Conservation (phyloP, 2,113 vertebrate species). For the Balaeniceps rex region DNA sequence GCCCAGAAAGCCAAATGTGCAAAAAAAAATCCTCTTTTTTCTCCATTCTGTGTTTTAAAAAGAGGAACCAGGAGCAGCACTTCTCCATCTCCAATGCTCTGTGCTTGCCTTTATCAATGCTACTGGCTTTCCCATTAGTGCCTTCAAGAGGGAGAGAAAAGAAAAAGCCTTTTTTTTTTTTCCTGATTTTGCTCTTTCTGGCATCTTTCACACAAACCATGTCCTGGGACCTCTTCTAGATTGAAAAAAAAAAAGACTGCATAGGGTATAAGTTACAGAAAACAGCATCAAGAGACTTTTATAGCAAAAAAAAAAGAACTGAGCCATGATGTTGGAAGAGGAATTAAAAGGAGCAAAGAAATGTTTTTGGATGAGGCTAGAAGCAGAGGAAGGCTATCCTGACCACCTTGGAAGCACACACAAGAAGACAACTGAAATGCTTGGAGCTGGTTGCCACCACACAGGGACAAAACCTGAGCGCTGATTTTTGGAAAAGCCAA, state of each 20-base stretch:
- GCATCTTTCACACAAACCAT: background rate
- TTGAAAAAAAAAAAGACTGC: too few species aligned
- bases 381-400: background rate
- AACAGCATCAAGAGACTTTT: background rate
- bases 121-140: background rate
- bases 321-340: background rate
- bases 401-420: fast-evolving
- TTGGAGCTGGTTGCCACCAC: background rate
- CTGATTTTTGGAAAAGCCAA: background rate
- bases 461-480: background rate
- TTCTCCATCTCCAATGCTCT: background rate
- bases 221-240: background rate
- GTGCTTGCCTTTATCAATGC: background rate
- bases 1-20: background rate
- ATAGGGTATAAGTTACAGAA: background rate
- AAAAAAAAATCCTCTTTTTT: background rate
- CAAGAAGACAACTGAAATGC: background rate
- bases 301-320: background rate
- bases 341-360: background rate
- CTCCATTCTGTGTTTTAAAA: background rate
- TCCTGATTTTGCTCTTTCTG: background rate
- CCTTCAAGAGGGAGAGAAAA: background rate
- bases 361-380: background rate
- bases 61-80: background rate
- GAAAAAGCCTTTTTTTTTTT: background rate